phyloP scores from a whole-genome alignment of 1,140 invertebrate species.

The Zaprionus lachaisei region DNA sequence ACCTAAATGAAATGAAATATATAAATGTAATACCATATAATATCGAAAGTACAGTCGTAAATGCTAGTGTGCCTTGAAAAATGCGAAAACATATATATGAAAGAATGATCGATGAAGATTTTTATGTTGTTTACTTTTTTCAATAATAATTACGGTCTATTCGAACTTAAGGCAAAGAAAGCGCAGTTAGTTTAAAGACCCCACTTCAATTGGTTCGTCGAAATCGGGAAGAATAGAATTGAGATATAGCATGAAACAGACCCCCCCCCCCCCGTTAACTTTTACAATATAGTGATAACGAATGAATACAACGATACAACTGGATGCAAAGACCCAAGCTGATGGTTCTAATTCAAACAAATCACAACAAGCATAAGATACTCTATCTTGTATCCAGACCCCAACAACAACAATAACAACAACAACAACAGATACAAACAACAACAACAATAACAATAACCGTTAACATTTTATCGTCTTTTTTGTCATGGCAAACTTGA shows the following conservation, averaged over 20 bases:
- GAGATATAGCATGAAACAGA: conserved; percentile 36
- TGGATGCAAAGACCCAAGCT: conserved; percentile 1
- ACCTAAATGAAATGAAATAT: conserved; percentile 33
- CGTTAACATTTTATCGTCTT: conserved; percentile 58
- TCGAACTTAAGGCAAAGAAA: conserved; percentile 5
- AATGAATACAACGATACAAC: conserved; percentile 46
- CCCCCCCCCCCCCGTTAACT: not conserved
- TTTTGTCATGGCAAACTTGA: conserved; percentile 51
- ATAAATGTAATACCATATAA: conserved; percentile 43
- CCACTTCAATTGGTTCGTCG: conserved; percentile 9
- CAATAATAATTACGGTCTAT: not conserved
- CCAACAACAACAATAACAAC: conserved; percentile 36
- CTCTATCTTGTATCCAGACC: conserved; percentile 36
- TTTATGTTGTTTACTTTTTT: not conserved
- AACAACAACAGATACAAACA: conserved; percentile 50
- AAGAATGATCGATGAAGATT: conserved; percentile 24
- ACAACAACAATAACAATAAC: conserved; percentile 53
- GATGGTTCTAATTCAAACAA: conserved; percentile 34
- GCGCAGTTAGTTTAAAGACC: not conserved
- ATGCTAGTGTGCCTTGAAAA: conserved; percentile 84
- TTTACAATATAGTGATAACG: conserved; percentile 5
- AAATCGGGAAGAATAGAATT: not conserved
- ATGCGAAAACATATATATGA: conserved; percentile 63
- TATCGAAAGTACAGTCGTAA: conserved; percentile 77
- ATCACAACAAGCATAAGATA: conserved; percentile 78